A percentile compares a stretch with the other conserved stretches of the same genome.
Evolutionary conservation across 1,140 invertebrate species (phyloP).

Genomic region (Zeugodacus cucurbitae): DNA sequence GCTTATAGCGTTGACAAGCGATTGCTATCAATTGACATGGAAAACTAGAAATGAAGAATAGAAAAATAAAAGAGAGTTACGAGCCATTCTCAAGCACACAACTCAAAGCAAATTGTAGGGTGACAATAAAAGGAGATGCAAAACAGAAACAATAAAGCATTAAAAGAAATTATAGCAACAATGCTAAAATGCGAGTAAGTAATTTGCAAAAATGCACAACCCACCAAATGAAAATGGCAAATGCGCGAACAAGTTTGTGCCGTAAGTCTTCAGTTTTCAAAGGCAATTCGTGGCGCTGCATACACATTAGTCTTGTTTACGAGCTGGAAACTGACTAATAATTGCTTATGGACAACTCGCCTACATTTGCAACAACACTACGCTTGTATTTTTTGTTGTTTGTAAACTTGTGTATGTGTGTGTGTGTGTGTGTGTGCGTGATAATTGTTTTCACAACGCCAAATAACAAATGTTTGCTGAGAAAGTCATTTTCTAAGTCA

Average conservation of each 20-base stretch:
- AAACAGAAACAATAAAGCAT: not conserved
- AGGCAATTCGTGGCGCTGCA: not conserved
- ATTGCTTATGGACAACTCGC: not conserved
- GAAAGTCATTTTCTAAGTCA: conserved; percentile 26
- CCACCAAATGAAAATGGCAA: not conserved
- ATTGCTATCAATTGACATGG: not conserved
- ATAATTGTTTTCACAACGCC: conserved; percentile 12
- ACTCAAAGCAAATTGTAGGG: not conserved
- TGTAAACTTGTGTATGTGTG: not conserved
- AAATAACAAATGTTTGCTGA: conserved; percentile 31
- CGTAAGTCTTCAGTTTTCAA: conserved; percentile 12
- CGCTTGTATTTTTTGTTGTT: too few relatives aligned
- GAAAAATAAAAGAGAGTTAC: too few relatives aligned
- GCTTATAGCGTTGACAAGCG: not conserved
- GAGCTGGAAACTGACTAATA: conserved; percentile 14
- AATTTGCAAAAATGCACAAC: not conserved
- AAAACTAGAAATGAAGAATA: not conserved
- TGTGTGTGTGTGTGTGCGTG: not conserved
- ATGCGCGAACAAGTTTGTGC: conserved; percentile 17
- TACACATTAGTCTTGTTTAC: not conserved
- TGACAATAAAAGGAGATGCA: not conserved
- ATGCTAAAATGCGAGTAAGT: not conserved
- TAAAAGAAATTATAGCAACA: not conserved
- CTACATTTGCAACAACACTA: not conserved
- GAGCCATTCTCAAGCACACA: not conserved